Conservation (phyloP, 2,113 vertebrate species). For the Xiphophorus couchianus region DNA sequence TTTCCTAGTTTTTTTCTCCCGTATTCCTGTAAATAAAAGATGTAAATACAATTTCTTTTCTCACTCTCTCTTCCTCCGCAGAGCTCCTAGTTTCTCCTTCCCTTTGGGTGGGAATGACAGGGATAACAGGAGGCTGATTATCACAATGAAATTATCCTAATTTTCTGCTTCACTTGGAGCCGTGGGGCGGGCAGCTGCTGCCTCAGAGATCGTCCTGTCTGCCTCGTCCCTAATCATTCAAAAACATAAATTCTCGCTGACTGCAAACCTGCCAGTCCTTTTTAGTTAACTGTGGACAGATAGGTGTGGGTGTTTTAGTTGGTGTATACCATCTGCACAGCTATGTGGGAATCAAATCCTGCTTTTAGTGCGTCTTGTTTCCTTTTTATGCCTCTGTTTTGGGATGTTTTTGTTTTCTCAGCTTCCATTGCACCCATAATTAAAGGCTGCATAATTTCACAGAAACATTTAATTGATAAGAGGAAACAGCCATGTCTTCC, state of each 20-base stretch:
- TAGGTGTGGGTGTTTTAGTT: slow-evolving; percentile 21
- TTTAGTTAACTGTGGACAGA: slow-evolving; percentile 52
- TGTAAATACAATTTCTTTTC: not conserved
- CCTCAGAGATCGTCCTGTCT: slow-evolving; percentile 58
- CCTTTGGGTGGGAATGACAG: slow-evolving; percentile 50
- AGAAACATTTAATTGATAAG: slow-evolving; percentile 47
- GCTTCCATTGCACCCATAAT: slow-evolving; percentile 46
- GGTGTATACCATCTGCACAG: slow-evolving; percentile 22
- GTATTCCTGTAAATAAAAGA: not conserved
- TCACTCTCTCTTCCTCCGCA: slow-evolving; percentile 8
- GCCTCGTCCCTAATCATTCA: slow-evolving; percentile 67
- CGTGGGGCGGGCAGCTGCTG: slow-evolving; percentile 74
- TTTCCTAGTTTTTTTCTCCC: slow-evolving; percentile 32
- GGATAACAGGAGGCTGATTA: slow-evolving; percentile 74
- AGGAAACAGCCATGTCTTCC: slow-evolving; percentile 20
- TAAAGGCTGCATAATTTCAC: slow-evolving; percentile 57
- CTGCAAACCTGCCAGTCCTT: slow-evolving; percentile 65
- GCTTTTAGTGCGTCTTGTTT: slow-evolving; percentile 9
- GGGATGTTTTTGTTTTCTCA: slow-evolving; percentile 53
- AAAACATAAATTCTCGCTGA: slow-evolving; percentile 63
- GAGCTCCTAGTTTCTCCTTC: slow-evolving; percentile 22
- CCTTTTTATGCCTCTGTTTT: not conserved
- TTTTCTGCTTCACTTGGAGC: slow-evolving; percentile 80
- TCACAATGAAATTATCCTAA: slow-evolving; percentile 78
- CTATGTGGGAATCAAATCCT: slow-evolving; percentile 19